A percentile compares a stretch with the other conserved stretches of the same genome.
Evolutionary conservation across 2,113 vertebrate genomes (phyloP).

Genomic region (Phalacrocorax pelagicus): DNA sequence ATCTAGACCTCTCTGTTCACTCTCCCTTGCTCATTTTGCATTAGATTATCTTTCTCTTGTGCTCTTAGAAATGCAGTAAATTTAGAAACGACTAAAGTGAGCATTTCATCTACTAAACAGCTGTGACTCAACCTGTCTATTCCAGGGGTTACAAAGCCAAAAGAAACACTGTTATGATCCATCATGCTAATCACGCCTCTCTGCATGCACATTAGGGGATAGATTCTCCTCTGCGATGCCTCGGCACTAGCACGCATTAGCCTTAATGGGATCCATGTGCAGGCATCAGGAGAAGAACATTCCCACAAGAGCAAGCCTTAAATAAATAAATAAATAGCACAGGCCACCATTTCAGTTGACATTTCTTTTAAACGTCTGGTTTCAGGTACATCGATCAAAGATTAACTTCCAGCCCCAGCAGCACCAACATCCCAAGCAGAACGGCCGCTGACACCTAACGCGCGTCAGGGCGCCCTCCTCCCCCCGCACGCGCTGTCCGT

Average conservation of each 20-base stretch:
- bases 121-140: neutral
- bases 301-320: neutral
- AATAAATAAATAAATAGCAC: neutral
- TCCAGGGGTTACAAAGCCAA: neutral
- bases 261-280: neutral
- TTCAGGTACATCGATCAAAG: neutral
- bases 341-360: neutral
- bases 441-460: accelerated
- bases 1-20: neutral
- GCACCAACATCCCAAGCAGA: neutral
- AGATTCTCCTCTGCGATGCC: neutral
- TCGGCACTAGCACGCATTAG: neutral
- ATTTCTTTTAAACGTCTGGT: neutral
- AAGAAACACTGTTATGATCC: neutral
- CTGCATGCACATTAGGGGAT: neutral
- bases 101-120: neutral
- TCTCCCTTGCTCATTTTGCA: neutral
- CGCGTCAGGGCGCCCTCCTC: accelerated
- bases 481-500: accelerated
- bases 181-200: neutral
- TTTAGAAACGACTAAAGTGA: neutral
- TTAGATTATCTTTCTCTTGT: neutral
- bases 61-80: neutral
- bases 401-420: neutral
- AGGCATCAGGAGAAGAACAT: neutral